Evolutionary conservation across 2,113 vertebrate genomes (phyloP), one percentile per base, ranked within the genome.

Genomic region (Rhabdomys dilectus): DNA sequence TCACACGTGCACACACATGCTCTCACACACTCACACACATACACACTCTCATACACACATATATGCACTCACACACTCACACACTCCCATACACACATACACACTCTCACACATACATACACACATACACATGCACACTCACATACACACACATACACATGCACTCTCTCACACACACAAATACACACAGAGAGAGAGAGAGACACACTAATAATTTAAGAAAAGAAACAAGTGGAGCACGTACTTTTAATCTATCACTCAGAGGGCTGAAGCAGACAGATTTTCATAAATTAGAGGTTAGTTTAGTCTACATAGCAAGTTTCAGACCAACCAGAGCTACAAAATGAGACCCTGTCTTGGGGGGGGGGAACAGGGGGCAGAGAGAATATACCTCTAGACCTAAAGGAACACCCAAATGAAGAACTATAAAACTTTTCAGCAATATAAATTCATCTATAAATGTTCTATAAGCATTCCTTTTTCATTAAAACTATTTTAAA

Each of bases 401-500:
- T n/a, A n/a, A n/a, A n/a, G n/a, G n/a, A n/a, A n/a, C n/a, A n/a
- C n/a, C n/a, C n/a, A n/a, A n/a, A n/a, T n/a, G n/a, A n/a, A n/a
- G 97, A 97, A 97, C 80, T 39, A 53, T 78, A 94, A 98, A 96
- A 51, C 58, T 97, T 64, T 72, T 96, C 81, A 96, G 26, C 36
- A 94, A 94, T 84, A 75, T 91, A 80, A 97, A 96, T 12, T 78
- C 90, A 66, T 94, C 58, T 96, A 51, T 91, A 93, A 96, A 94
- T 68, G 62, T 94, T 91, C 94, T 0, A 0, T 96, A 98, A 98
- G 96, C 31, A 95, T 77, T 62, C 53, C 39, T 72, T 97, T 98
- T 89, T 93, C 88, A 93, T 96, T 91, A 90, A 96, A 98, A 93
- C 88, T 81, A 36, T 91, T 98, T 97, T 88, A 96, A 97, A 98